A percentile compares a stretch with the other conserved stretches of the same genome.
phyloP scores from a whole-genome alignment of 2,113 vertebrate genomes.

The Sminthopsis crassicaudata region DNA sequence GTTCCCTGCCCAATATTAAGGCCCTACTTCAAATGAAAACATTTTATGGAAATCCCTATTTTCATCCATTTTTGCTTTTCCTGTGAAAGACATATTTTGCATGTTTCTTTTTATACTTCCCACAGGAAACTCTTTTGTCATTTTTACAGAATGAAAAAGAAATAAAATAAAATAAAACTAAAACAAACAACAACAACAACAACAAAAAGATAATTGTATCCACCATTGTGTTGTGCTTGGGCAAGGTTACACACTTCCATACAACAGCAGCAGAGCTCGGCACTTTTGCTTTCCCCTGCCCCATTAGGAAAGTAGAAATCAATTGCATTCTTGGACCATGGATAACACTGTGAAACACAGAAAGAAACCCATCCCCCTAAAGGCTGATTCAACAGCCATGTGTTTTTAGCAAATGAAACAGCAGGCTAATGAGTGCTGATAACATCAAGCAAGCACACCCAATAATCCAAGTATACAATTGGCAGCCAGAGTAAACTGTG shows the following conservation, averaged over 20 bases:
- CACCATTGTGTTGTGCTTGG: conserved; percentile 45
- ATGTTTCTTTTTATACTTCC: conserved; percentile 31
- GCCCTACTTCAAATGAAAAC: conserved; percentile 10
- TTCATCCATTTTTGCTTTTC: conserved; percentile 52
- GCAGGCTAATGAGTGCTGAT: conserved; percentile 43
- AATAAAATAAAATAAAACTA: no score
- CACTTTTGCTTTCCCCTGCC: conserved; percentile 36
- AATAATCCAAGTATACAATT: conserved; percentile 2
- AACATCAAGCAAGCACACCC: conserved; percentile 27
- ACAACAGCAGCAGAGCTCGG: conserved; percentile 41
- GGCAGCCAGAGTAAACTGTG: fast-evolving
- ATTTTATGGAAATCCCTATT: conserved; percentile 34
- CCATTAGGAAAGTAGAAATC: conserved; percentile 50
- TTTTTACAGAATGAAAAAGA: conserved; percentile 65
- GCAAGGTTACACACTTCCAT: conserved; percentile 52
- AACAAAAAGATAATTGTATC: conserved; percentile 64
- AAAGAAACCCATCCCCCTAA: conserved; percentile 33
- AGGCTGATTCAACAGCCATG: conserved; percentile 13
- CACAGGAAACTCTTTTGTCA: conserved; percentile 46
- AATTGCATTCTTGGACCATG: background rate
- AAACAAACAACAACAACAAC: no score
- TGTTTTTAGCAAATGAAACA: background rate
- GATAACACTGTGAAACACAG: conserved; percentile 49
- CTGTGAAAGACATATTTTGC: conserved; percentile 18
- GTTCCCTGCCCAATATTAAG: background rate